Base-by-base conservation (phyloP, 2,888 invertebrate genomes). In the Drosophila sordidapex region DNA sequence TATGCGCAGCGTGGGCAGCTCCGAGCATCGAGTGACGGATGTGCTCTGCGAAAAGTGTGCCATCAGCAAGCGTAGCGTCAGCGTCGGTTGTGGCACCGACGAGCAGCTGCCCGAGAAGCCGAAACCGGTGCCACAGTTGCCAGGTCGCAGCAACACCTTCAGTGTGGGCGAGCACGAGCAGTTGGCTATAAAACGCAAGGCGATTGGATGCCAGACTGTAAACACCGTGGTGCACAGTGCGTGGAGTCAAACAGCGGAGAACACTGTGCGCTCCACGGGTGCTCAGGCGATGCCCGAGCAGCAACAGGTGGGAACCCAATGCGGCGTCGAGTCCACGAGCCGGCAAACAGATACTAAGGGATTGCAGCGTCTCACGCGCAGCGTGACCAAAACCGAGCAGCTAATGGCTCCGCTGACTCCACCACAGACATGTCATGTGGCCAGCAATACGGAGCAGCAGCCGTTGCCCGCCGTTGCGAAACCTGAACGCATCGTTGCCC, bases 91-190 rank as follows among this genome's bases (percentile, higher is more conserved):
- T 21, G 95, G 96, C 40, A 93, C 94, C 2, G 92, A 93, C 7
- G 83, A 83, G 5, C 57, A 83, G 7, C 56, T 71, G 0, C 33
- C 59, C 33, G 75, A 77, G 31, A 80, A 74, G n/a, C 35, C 62
- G 0, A 81, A 81, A 33, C 25, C 70, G 0, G 27, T 40, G 18
- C 72, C 79, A 5, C 84, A 74, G 57, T 36, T 79, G 62, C 76
- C 81, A 1, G 94, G 94, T 3, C 93, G 95, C 62, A 95, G 95
- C 83, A 94, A 94, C 73, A 95, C 95, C 1, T 95, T 95, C 81
- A 94, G 95, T 84, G 93, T 95, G 81, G 95, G 95, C 4, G 95
- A 94, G 57, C 88, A 82, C 35, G 94, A 94, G 58, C 94, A 93
- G 76, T 83, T 94, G 1, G 94, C 94, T 61, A 87, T 94, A 13